Evolutionary conservation across 2,797 vertebrate species (phyloP), one percentile per base, ranked within the genome.

Genomic region (Diplodus sargus): DNA sequence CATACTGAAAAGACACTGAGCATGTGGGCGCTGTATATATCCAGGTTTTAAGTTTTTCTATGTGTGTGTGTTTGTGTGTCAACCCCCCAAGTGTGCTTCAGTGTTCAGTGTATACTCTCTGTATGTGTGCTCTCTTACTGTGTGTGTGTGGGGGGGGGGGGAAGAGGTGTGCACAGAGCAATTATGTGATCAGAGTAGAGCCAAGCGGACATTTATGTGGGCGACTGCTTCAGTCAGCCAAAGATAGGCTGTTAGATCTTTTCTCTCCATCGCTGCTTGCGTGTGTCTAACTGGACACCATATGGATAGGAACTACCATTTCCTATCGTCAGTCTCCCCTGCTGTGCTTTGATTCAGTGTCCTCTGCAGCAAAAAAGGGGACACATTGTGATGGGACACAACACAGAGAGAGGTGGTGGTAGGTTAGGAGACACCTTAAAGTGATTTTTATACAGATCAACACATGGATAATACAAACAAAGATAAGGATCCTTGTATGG

Each of bases 151-250:
- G 72, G 90, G 80, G 89, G 63, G 88, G 82, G 28, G 28, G 28
- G 25, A 28, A 28, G 25, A 84, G 78, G 70, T 89, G 85, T 74
- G 75, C 74, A 60, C 82, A 73, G 69, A 85, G 88, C 88, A 93
- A 94, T 94, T 93, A 92, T 91, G 79, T 85, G 91, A 93, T 93
- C 90, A 92, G 83, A 90, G 88, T 80, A 74, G 83, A 92, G 91
- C 91, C 93, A 92, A 92, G 86, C 88, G 85, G 83, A 91, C 90
- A 87, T 92, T 91, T 90, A 91, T 81, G 91, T 93, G 89, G 91
- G 92, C 82, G 90, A 85, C 53, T 4, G 72, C 70, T 81, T 70
- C 82, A 86, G 86, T 80, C 54, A 34, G 82, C 82, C 85, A 89
- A 87, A 90, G 89, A 91, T 87, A 83, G 82, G 43, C 84, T 87